Evolutionary conservation across 1,140 invertebrate genomes (phyloP), one percentile per base, ranked within the genome.

Genomic region (Chironomus tepperi): DNA sequence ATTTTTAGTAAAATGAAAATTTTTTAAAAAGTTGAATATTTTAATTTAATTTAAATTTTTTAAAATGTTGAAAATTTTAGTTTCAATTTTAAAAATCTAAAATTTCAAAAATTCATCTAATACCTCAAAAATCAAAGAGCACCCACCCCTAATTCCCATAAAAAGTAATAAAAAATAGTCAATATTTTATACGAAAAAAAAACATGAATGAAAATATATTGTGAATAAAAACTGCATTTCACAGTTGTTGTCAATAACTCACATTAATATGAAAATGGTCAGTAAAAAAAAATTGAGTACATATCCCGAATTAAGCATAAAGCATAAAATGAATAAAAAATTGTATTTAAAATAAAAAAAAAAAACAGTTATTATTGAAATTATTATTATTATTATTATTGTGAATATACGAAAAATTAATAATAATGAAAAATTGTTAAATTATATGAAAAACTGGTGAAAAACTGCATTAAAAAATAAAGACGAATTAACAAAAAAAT

Each of bases 361-460:
- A 57, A 57, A 57, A 57, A 34, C 24, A 34, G 47, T 57, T 57
- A 70, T 70, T 70, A 70, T 19, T 70, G 65, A 70, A 19, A 70
- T 57, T 12, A 57, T 57, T 57, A 57, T 57, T 47, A 47, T 47
- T 67, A 67, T 67, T 67, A 67, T 67, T 19, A 70, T 70, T 70
- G 65, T 70, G 65, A 70, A 70, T 70, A 70, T 19, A 57, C 12
- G 12, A 57, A 57, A 57, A 57, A 57, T 57, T 57, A 57, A 34
- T 34, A 34, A 34, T 34, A 34, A 34, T 34, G 8, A 57, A 57
- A 70, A 70, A 70, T 70, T 70, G 65, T 70, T 70, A 70, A 70
- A 70, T 70, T 70, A 70, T 70, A 70, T 21, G 65, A 70, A 19
- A 16, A 70, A 19, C 16, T 57, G 65, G 19, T 21, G 65, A 70